Percentiles rank a stretch among this genome's conserved stretches.
Evolutionary conservation across 2,888 invertebrate species (phyloP).

Genomic region (Eilema depressum): DNA sequence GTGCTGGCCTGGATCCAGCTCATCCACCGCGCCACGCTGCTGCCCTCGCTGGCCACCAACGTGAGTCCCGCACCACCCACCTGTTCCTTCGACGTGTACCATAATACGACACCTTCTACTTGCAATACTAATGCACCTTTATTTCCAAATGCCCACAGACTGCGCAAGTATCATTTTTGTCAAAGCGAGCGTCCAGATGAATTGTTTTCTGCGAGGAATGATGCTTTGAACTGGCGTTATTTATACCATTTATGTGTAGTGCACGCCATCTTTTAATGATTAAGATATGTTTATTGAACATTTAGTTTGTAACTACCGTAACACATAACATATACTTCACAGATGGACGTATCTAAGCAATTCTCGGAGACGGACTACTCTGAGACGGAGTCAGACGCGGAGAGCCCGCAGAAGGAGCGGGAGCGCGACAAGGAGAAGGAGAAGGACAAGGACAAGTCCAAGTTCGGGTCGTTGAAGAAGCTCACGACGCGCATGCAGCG

Average conservation of each 20-base stretch:
- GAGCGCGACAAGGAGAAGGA: conserved; percentile 66
- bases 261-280: too few relatives aligned
- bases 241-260: too few relatives aligned
- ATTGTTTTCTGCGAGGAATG: too few relatives aligned
- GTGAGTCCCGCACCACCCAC: conserved; percentile 73
- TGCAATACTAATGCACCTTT: too few relatives aligned
- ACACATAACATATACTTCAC: conserved; percentile 7
- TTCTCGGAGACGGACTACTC: conserved; percentile 89
- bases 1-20: conserved; percentile 90
- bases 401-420: conserved; percentile 60
- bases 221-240: too few relatives aligned
- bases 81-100: not conserved
- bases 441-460: conserved; percentile 68
- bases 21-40: conserved; percentile 85
- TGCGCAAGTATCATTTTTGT: too few relatives aligned
- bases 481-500: conserved; percentile 73
- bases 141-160: too few relatives aligned
- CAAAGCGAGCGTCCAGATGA: too few relatives aligned
- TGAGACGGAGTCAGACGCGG: conserved; percentile 78
- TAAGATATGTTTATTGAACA: too few relatives aligned
- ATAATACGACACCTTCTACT: too few relatives aligned
- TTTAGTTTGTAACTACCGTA: not conserved
- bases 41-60: conserved; percentile 79
- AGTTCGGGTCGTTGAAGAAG: conserved; percentile 63
- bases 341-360: conserved; percentile 74